Evolutionary conservation across 1,140 invertebrate genomes (phyloP), one percentile per base, ranked within the genome.

Genomic region (Meloidogyne hapla): DNA sequence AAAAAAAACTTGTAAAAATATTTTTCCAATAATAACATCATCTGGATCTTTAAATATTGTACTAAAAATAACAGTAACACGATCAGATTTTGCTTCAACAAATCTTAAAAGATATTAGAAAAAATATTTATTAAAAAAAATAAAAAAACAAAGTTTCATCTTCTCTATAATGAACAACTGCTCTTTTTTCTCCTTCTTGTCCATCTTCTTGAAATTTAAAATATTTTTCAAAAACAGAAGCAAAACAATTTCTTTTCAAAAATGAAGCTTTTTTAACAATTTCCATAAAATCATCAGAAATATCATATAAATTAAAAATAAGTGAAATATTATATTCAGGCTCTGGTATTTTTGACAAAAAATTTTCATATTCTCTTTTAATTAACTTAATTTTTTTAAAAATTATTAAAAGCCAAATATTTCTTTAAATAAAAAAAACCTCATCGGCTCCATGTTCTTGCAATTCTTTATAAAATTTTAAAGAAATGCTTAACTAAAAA

Each of bases 141-240:
- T 18, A 71, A 28, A 21, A 48, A 92, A 90, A 99, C 95, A 99
- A 91, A 69, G 96, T 99, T 90, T 99, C 96, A 91, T 99, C 95
- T 88, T 96, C 94, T 87, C 96, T 91, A 88, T 98, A 99, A 89
- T 98, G 94, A 88, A 99, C 98, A 73, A 99, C 94, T 76, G 96
- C 96, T 87, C 94, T 91, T 88, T 94, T 94, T 79, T 96, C 92
- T 12, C 93, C 92, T 87, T 94, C 92, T 85, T 93, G 91, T 1
- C 93, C 94, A 81, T 92, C 91, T 88, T 95, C 94, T 91, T 99
- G 96, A 88, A 95, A 95, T 87, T 96, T 92, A 89, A 99, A 99
- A 90, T 99, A 99, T 87, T 98, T 97, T 89, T 99, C 95, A 90
- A 99, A 99, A 45, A 99, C 95, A 61, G 96, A 97, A 21, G 96